Percentiles rank a stretch among this genome's conserved stretches.
These are phyloP conservation scores for Lasioglossum malachurum DNA, from an alignment of 2,888 invertebrate genomes.

Conservation along the genomic window DNA sequence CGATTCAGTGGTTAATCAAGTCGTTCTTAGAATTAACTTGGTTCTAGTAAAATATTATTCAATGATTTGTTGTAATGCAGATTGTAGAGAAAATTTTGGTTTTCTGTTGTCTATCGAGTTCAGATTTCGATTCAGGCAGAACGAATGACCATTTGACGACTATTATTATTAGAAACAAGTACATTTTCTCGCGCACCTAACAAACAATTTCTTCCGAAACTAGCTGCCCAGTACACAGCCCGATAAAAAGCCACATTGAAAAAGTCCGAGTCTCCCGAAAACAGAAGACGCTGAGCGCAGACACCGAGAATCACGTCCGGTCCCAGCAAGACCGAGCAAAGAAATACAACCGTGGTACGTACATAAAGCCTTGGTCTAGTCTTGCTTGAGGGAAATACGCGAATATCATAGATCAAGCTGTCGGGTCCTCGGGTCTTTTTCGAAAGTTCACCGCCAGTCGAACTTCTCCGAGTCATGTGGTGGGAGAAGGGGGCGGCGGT, in stretches of 20 bases:
- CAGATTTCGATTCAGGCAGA: no score
- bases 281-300: background rate
- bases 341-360: background rate
- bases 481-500: background rate
- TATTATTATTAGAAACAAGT: no score
- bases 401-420: constrained; percentile 19
- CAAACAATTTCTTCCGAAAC: background rate
- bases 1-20: background rate
- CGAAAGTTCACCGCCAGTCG: background rate
- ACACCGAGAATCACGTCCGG: constrained; percentile 4
- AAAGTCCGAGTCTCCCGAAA: background rate
- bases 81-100: no score
- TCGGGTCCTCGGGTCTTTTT: constrained; percentile 10
- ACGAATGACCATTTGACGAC: no score
- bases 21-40: background rate
- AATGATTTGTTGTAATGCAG: no score
- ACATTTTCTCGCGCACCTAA: background rate
- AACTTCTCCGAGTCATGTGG: constrained; percentile 11
- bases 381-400: background rate
- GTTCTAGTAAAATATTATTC: background rate
- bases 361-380: background rate
- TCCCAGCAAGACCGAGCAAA: background rate
- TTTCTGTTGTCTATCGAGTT: no score
- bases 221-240: background rate
- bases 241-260: background rate